These are phyloP conservation scores for Amorpha juglandis DNA, from an alignment of 2,888 invertebrate genomes.

Conservation along the genomic window DNA sequence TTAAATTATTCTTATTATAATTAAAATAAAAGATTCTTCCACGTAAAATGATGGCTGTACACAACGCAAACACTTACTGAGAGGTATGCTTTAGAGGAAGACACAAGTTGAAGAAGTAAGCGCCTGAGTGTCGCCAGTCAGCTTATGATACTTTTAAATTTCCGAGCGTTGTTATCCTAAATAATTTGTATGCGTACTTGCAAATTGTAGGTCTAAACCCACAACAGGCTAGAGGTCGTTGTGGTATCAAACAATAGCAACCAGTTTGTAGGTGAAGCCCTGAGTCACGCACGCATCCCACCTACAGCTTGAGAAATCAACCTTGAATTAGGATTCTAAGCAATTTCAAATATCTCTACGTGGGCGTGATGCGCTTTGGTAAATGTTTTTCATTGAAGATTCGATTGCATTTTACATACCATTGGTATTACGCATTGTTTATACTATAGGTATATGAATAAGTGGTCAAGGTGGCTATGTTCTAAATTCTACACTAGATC, in stretches of 20 bases:
- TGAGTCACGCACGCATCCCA: conserved; percentile 35
- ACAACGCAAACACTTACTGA: no score
- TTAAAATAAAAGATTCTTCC: no score
- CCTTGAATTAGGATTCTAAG: conserved; percentile 40
- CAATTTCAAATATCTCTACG: conserved; percentile 27
- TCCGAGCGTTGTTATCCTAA: not conserved
- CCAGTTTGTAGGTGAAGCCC: conserved; percentile 31
- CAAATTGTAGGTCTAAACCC: conserved; percentile 7
- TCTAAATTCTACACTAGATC: no score
- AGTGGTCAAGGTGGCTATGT: no score
- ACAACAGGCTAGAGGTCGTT: conserved; percentile 8
- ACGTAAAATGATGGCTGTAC: no score
- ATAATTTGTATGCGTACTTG: conserved; percentile 8
- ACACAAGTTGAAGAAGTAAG: not conserved
- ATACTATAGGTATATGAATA: not conserved
- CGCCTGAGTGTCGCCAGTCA: not conserved
- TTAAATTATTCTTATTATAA: no score
- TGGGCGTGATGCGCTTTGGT: conserved; percentile 11
- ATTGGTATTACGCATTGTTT: not conserved
- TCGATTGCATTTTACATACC: not conserved
- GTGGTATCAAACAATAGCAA: conserved; percentile 28
- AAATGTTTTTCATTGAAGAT: conserved; percentile 7
- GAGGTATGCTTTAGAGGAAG: no score
- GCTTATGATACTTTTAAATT: not conserved
- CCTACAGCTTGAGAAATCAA: conserved; percentile 33